Conservation (phyloP, 2,797 vertebrate species). For the Oreochromis grahami region DNA sequence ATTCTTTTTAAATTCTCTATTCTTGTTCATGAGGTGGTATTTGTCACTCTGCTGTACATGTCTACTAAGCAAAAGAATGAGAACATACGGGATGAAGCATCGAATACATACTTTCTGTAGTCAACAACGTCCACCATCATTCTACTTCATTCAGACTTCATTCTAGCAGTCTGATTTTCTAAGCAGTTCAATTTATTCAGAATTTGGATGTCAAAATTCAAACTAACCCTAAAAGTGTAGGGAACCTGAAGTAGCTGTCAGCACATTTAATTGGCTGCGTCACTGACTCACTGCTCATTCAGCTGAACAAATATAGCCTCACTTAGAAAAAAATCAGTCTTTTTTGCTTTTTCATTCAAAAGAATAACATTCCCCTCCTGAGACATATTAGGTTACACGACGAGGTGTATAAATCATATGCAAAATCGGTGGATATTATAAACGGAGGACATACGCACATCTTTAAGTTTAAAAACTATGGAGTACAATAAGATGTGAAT, state of each 20-base stretch:
- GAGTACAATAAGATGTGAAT: background rate
- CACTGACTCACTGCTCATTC: conserved; percentile 16
- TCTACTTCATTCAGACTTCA: no score
- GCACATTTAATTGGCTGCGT: conserved; percentile 39
- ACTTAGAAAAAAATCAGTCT: conserved; percentile 11
- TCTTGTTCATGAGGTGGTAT: background rate
- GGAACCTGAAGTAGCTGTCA: background rate
- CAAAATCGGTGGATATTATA: background rate
- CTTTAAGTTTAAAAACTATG: background rate
- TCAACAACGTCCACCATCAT: background rate
- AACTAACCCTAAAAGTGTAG: background rate
- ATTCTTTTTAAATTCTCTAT: background rate
- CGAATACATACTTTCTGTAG: background rate
- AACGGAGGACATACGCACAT: background rate
- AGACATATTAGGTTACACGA: conserved; percentile 26
- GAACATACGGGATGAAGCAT: background rate
- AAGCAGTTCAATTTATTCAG: background rate
- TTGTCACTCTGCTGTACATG: background rate
- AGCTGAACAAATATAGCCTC: conserved; percentile 34
- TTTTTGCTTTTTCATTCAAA: conserved; percentile 31
- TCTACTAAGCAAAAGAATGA: background rate
- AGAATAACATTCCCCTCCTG: conserved; percentile 27
- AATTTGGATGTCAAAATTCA: background rate
- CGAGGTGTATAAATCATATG: conserved; percentile 23
- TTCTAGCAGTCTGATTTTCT: background rate